Evolutionary conservation across 2,797 vertebrate genomes (phyloP).

Genomic region (Sibirionetta formosa): DNA sequence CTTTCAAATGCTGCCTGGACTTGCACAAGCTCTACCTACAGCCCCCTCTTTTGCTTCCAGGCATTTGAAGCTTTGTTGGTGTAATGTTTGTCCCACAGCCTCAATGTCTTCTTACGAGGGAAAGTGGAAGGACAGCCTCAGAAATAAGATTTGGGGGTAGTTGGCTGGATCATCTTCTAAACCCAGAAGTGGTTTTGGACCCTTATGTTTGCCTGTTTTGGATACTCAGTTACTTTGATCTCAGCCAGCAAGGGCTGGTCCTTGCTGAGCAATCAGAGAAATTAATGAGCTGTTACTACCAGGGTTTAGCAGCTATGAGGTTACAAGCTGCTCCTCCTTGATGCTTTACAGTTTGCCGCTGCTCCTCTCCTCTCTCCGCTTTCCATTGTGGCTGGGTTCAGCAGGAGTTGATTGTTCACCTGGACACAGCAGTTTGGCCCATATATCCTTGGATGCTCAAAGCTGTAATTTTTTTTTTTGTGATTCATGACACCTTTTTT

Average conservation of each 20-base stretch:
- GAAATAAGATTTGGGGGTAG: not conserved
- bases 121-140: not conserved
- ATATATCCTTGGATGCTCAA: not conserved
- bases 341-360: not conserved
- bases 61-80: not conserved
- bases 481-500: not conserved
- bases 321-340: not conserved
- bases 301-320: not conserved
- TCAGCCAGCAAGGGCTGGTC: not conserved
- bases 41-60: not conserved
- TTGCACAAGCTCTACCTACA: not conserved
- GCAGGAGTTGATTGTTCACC: not conserved
- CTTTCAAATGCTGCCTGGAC: not conserved
- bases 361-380: not conserved
- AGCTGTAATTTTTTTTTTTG: not conserved
- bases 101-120: fast-evolving
- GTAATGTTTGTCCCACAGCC: not conserved
- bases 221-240: not conserved
- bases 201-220: not conserved
- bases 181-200: not conserved
- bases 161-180: not conserved
- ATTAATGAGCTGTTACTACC: not conserved
- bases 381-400: not conserved
- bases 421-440: not conserved
- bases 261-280: not conserved